Conservation (phyloP, 2,888 invertebrate species). For the Adelphocoris suturalis region DNA sequence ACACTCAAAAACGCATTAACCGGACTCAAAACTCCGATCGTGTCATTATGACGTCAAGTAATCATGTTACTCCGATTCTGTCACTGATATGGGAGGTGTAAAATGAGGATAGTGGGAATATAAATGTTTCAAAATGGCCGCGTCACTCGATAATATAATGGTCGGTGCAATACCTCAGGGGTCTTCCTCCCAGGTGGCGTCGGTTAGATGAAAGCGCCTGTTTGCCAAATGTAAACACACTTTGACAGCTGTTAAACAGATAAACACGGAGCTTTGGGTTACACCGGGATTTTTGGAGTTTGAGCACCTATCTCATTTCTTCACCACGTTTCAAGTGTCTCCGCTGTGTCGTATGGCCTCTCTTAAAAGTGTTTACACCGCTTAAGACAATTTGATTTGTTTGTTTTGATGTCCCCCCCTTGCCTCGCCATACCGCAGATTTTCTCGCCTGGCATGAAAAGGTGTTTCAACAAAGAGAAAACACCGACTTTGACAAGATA, state of each 20-base stretch:
- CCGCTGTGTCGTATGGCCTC: neutral
- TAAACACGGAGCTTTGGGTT: slow-evolving; percentile 72
- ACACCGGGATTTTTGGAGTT: slow-evolving; percentile 64
- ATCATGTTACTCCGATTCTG: neutral
- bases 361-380: slow-evolving; percentile 65
- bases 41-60: neutral
- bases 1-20: slow-evolving; percentile 24
- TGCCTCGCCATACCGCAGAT: neutral
- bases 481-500: too few relatives aligned
- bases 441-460: too few relatives aligned
- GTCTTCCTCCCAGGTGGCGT: slow-evolving; percentile 56
- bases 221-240: slow-evolving; percentile 66
- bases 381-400: slow-evolving; percentile 60
- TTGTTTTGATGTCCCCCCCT: slow-evolving; percentile 51
- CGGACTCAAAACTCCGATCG: neutral
- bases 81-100: neutral
- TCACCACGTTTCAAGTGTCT: slow-evolving; percentile 16
- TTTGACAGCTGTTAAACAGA: slow-evolving; percentile 74
- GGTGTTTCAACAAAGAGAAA: too few relatives aligned
- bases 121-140: slow-evolving; percentile 57
- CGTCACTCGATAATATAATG: slow-evolving; percentile 53
- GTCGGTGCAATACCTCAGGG: slow-evolving; percentile 11
- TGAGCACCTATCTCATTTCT: slow-evolving; percentile 51
- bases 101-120: neutral
- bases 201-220: slow-evolving; percentile 71